phyloP scores from a whole-genome alignment of 1,140 invertebrate species.

The Anoplophora glabripennis region DNA sequence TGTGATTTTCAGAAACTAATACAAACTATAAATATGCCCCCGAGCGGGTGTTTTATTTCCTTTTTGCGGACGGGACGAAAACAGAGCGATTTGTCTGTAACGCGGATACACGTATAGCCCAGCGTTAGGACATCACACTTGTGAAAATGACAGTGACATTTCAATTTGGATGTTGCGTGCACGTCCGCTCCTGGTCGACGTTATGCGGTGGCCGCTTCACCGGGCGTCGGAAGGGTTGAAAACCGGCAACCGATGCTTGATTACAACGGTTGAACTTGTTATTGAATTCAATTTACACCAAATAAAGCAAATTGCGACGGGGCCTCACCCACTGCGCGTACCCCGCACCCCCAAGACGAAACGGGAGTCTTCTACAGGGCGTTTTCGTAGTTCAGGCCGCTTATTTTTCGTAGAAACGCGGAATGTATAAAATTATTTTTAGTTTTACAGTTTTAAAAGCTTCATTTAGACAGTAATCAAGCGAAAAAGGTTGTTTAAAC shows the following conservation, averaged over 20 bases:
- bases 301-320: no score
- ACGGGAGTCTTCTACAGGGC: no score
- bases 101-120: slow-evolving; percentile 2
- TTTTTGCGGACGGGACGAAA: slow-evolving; percentile 27
- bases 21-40: no score
- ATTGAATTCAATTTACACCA: slow-evolving; percentile 13
- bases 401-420: no score
- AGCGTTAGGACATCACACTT: slow-evolving; percentile 24
- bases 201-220: slow-evolving; percentile 10
- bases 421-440: no score
- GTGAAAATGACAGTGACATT: slow-evolving; percentile 38
- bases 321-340: no score
- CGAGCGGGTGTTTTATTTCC: slow-evolving; percentile 11
- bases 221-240: slow-evolving; percentile 11
- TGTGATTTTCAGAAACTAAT: no score
- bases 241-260: slow-evolving; percentile 24
- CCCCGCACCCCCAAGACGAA: no score
- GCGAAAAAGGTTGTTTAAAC: no score
- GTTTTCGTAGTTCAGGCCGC: no score
- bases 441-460: no score
- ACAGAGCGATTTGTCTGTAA: slow-evolving; percentile 30
- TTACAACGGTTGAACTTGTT: slow-evolving; percentile 25
- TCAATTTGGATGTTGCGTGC: slow-evolving; percentile 33
- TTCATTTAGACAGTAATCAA: no score
- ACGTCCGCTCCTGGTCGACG: slow-evolving; percentile 26